Percentiles rank a stretch among this genome's conserved stretches.
phyloP scores from a whole-genome alignment of 2,797 vertebrate genomes.

The Etheostoma nigrum region DNA sequence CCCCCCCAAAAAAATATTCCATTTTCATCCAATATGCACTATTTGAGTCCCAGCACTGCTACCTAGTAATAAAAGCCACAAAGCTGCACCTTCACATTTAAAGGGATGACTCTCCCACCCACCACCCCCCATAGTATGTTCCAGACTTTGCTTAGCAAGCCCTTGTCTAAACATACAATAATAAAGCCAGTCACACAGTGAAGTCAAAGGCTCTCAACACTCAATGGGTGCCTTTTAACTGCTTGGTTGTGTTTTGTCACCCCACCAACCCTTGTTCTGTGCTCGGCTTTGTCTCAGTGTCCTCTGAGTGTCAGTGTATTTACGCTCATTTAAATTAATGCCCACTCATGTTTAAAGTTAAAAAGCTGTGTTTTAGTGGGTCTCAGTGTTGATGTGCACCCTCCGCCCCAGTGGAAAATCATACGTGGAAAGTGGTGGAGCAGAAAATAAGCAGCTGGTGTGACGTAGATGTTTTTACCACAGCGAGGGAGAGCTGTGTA shows the following conservation, averaged over 20 bases:
- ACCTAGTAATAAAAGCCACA: constrained; percentile 47
- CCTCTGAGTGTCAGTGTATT: constrained; percentile 40
- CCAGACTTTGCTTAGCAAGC: constrained; percentile 70
- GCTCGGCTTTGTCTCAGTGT: constrained; percentile 53
- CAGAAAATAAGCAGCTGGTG: constrained; percentile 41
- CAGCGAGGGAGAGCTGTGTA: constrained; percentile 43
- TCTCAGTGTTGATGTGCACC: neutral
- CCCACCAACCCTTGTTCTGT: constrained; percentile 42
- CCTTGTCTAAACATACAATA: constrained; percentile 63
- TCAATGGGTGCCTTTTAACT: constrained; percentile 54
- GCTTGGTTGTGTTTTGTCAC: constrained; percentile 45
- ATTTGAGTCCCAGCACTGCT: constrained; percentile 43
- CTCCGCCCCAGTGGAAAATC: constrained; percentile 5
- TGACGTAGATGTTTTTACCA: constrained; percentile 59
- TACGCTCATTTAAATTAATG: constrained; percentile 6
- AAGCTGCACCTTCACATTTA: constrained; percentile 28
- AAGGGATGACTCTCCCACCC: constrained; percentile 6
- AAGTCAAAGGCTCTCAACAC: constrained; percentile 62
- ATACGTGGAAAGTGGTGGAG: constrained; percentile 22
- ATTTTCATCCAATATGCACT: constrained; percentile 12
- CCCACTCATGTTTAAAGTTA: constrained; percentile 11
- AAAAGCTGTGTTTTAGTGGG: constrained; percentile 19
- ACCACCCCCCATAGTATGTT: constrained; percentile 61
- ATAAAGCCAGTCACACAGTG: constrained; percentile 65
- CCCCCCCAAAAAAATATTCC: too few species aligned